Percentiles rank a stretch among this genome's conserved stretches.
Evolutionary conservation across 1,140 invertebrate species (phyloP).

Genomic region (Orius insidiosus): DNA sequence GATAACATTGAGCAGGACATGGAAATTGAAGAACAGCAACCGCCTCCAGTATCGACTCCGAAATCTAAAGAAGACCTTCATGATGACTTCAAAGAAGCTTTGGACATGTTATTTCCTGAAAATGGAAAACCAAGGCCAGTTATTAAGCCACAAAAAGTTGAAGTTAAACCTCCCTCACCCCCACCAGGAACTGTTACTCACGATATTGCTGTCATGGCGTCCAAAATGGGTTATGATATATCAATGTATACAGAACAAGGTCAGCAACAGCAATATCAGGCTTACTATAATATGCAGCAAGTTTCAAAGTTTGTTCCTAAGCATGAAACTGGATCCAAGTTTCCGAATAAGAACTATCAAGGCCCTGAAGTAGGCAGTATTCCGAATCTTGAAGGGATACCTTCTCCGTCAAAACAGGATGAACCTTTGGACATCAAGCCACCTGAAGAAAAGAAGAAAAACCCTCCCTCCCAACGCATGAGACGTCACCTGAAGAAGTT

Average conservation of each 20-base stretch:
- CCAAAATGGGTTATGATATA: too few relatives aligned
- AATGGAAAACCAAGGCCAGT: background rate
- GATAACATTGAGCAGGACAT: constrained; percentile 15
- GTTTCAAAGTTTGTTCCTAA: too few relatives aligned
- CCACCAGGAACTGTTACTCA: too few relatives aligned
- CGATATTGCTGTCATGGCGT: too few relatives aligned
- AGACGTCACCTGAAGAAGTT: constrained; percentile 17
- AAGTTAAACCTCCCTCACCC: too few relatives aligned
- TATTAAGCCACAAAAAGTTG: too few relatives aligned
- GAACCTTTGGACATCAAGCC: background rate
- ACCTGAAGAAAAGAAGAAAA: constrained; percentile 17
- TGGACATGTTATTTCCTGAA: constrained; percentile 17
- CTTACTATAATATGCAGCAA: too few relatives aligned
- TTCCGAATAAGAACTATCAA: too few relatives aligned
- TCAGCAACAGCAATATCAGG: background rate
- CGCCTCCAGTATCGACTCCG: background rate
- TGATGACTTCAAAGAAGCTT: constrained; percentile 17
- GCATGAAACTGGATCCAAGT: too few relatives aligned
- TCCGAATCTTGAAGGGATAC: too few relatives aligned
- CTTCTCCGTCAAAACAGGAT: background rate
- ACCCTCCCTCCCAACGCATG: constrained; percentile 20
- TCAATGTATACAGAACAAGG: background rate
- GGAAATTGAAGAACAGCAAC: constrained; percentile 15
- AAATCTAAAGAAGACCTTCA: constrained; percentile 11
- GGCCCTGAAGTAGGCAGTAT: too few relatives aligned